Evolutionary conservation across 1,140 invertebrate species (phyloP).

Genomic region (Triops cancriformis): DNA sequence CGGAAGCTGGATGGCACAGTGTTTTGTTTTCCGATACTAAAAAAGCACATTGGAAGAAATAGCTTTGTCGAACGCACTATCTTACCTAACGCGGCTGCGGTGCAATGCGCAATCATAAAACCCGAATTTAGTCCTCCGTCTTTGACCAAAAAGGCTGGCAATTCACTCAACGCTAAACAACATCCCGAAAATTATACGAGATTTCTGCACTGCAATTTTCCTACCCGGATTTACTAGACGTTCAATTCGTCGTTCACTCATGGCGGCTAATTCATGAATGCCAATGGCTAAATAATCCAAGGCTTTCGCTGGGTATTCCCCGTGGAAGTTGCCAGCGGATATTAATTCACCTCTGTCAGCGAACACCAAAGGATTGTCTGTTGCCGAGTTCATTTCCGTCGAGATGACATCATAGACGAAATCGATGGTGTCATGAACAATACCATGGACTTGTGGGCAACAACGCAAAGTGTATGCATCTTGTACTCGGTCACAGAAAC

Average conservation of each 20-base stretch:
- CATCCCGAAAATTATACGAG: conserved; percentile 33
- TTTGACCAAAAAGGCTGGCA: conserved; percentile 59
- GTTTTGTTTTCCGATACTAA: conserved; percentile 65
- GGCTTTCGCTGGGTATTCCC: conserved; percentile 67
- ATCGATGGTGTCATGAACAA: conserved; percentile 60
- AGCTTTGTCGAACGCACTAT: background rate
- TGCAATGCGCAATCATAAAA: conserved; percentile 68
- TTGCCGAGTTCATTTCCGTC: conserved; percentile 63
- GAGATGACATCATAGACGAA: conserved; percentile 55
- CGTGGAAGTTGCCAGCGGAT: conserved; percentile 61
- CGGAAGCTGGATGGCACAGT: conserved; percentile 61
- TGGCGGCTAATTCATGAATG: conserved; percentile 61
- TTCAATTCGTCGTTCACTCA: conserved; percentile 62
- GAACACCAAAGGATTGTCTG: conserved; percentile 56
- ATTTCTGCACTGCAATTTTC: conserved; percentile 37
- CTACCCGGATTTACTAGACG: conserved; percentile 54
- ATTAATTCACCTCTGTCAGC: conserved; percentile 40
- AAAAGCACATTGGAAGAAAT: conserved; percentile 17
- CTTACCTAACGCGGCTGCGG: conserved; percentile 57
- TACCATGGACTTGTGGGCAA: conserved; percentile 58
- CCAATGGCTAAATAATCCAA: conserved; percentile 63
- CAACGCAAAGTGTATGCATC: conserved; percentile 66
- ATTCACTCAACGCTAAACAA: conserved; percentile 47
- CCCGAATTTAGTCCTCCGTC: conserved; percentile 66
- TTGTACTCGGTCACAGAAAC: conserved; percentile 61